Evolutionary conservation across 2,797 vertebrate genomes (phyloP).

Genomic region (Tenualosa ilisha): DNA sequence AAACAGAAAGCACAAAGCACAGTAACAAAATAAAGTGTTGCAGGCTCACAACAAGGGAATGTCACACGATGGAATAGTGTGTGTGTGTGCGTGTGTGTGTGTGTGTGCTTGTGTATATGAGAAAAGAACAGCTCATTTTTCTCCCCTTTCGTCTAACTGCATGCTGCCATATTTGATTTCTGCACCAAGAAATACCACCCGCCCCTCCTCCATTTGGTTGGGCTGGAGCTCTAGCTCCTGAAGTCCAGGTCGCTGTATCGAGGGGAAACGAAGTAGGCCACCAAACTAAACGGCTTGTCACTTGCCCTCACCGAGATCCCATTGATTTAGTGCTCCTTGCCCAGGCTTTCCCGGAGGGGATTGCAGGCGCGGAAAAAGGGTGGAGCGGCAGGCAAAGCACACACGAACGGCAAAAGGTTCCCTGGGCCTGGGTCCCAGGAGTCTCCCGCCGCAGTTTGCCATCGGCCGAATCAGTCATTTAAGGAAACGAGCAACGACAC

Average conservation of each 20-base stretch:
- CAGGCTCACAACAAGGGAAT: too few species aligned
- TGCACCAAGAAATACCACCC: constrained; percentile 75
- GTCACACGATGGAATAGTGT: neutral
- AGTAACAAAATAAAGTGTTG: too few species aligned
- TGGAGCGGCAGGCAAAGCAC: constrained; percentile 39
- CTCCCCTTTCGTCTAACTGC: constrained; percentile 69
- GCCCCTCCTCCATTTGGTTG: constrained; percentile 55
- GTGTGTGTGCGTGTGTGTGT: constrained; percentile 53
- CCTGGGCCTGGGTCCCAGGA: constrained; percentile 62
- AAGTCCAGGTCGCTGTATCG: constrained; percentile 75
- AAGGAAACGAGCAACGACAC: constrained; percentile 44
- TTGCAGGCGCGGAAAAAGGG: constrained; percentile 61
- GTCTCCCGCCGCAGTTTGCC: constrained; percentile 39
- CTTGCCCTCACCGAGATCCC: constrained; percentile 75
- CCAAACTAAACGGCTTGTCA: constrained; percentile 81
- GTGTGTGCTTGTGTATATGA: constrained; percentile 41
- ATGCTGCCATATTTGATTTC: constrained; percentile 80
- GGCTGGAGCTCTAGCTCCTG: constrained; percentile 63
- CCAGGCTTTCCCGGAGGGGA: constrained; percentile 68
- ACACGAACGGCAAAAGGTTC: constrained; percentile 68
- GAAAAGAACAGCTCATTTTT: constrained; percentile 63
- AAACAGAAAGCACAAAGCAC: too few species aligned
- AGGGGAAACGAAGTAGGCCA: constrained; percentile 74
- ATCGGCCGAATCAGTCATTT: constrained; percentile 48
- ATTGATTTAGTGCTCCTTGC: constrained; percentile 79